Percentiles rank a stretch among this genome's conserved stretches.
Conservation (phyloP, 2,888 invertebrate species). For the Pardosa pseudoannulata region DNA sequence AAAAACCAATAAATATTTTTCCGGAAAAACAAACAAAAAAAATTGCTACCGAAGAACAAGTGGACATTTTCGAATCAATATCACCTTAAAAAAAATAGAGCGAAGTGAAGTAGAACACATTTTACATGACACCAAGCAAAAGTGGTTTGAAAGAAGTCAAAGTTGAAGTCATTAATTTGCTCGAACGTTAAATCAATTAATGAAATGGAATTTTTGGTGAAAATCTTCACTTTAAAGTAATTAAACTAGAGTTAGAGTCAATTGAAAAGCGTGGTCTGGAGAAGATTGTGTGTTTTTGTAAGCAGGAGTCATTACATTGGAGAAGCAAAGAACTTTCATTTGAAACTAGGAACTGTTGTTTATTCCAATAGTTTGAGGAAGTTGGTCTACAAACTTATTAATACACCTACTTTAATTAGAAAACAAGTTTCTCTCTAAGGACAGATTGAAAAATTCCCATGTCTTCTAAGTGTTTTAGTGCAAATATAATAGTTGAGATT, state of each 20-base stretch:
- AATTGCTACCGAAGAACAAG: background rate
- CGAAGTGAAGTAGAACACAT: background rate
- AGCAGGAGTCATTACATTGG: background rate
- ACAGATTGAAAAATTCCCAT: background rate
- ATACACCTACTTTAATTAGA: background rate
- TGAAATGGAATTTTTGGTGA: background rate
- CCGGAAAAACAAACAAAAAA: background rate
- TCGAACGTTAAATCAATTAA: slow-evolving; percentile 2
- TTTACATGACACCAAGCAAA: background rate
- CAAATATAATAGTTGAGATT: no score
- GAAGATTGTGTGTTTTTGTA: background rate
- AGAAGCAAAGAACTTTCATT: background rate
- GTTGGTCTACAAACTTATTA: background rate
- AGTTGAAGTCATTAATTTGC: background rate
- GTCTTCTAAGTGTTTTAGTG: no score
- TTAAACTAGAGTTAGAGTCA: slow-evolving; percentile 2
- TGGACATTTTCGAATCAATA: slow-evolving; percentile 54
- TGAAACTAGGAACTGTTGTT: background rate
- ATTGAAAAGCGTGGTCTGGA: background rate
- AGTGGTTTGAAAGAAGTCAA: background rate
- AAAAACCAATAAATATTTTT: slow-evolving; percentile 45
- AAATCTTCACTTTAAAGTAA: background rate
- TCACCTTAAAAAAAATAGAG: background rate
- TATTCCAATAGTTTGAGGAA: background rate
- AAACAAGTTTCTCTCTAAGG: background rate